Evolutionary conservation across 2,797 vertebrate genomes (phyloP).

Genomic region (Gymnothorax javanicus): DNA sequence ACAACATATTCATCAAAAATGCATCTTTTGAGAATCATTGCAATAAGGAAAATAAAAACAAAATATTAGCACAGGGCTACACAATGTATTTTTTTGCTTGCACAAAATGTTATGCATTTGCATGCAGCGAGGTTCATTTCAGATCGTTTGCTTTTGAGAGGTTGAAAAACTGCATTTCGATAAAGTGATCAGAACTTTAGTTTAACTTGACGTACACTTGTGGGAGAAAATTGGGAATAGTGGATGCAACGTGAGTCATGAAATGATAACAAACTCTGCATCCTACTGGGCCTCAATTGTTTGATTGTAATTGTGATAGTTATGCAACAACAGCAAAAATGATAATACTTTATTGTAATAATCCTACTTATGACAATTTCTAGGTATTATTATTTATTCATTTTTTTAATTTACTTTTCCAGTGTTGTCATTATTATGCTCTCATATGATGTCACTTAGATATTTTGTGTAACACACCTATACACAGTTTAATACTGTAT

Average conservation of each 20-base stretch:
- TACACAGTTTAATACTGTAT: background rate
- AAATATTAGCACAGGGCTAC: too few species aligned
- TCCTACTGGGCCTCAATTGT: background rate
- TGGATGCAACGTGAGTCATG: background rate
- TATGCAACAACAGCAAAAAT: too few species aligned
- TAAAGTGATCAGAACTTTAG: background rate
- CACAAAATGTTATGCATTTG: background rate
- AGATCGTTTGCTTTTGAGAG: too few species aligned
- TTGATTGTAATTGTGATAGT: background rate
- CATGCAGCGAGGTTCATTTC: background rate
- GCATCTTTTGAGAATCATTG: too few species aligned
- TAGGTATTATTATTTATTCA: background rate
- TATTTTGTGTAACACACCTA: background rate
- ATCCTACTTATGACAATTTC: too few species aligned
- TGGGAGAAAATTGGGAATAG: background rate
- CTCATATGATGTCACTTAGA: background rate
- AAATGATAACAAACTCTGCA: background rate
- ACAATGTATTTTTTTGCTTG: background rate
- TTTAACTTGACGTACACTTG: background rate
- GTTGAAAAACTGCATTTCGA: background rate
- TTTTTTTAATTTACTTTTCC: background rate
- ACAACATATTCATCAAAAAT: too few species aligned
- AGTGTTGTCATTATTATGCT: background rate
- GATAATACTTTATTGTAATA: background rate
- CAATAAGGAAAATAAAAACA: too few species aligned